Percentiles rank a stretch among this genome's conserved stretches.
Evolutionary conservation across 2,113 vertebrate species (phyloP).

Genomic region (Mormyrus lacerda): DNA sequence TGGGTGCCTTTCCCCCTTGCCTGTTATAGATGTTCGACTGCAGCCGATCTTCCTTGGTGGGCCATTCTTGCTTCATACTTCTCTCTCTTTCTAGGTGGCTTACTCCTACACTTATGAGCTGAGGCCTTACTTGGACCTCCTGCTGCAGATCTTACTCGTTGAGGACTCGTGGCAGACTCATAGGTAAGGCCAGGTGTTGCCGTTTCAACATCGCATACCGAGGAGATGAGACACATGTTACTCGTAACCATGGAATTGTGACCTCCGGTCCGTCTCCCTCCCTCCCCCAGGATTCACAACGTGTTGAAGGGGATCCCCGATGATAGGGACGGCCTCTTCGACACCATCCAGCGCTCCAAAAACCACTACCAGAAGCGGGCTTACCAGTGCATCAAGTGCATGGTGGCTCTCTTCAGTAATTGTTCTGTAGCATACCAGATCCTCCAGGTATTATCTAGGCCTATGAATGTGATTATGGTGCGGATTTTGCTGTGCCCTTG

Average conservation of each 20-base stretch:
- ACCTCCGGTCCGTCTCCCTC: not conserved
- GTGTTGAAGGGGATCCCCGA: constrained; percentile 97
- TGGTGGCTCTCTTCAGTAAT: constrained; percentile 98
- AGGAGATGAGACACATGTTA: not conserved
- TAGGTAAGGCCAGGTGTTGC: constrained; percentile 63
- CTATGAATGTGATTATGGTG: not conserved
- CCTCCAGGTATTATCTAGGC: constrained; percentile 70
- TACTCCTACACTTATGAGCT: constrained; percentile 98
- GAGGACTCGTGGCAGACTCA: constrained; percentile 99
- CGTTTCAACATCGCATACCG: not conserved
- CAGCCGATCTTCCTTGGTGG: not conserved
- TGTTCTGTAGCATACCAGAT: constrained; percentile 98
- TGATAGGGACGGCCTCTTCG: constrained; percentile 94
- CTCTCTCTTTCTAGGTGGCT: constrained; percentile 68
- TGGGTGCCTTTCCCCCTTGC: constrained; percentile 44
- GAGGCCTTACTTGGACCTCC: constrained; percentile 94
- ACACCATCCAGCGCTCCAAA: constrained; percentile 98
- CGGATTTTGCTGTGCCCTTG: no score
- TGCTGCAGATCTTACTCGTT: constrained; percentile 94
- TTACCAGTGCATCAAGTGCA: constrained; percentile 99
- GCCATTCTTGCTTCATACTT: not conserved
- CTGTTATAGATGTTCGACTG: no score
- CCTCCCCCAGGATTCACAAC: constrained; percentile 85
- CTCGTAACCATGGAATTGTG: not conserved
- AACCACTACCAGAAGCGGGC: constrained; percentile 99